phyloP scores from a whole-genome alignment of 1,140 invertebrate species.

The Physella acuta region DNA sequence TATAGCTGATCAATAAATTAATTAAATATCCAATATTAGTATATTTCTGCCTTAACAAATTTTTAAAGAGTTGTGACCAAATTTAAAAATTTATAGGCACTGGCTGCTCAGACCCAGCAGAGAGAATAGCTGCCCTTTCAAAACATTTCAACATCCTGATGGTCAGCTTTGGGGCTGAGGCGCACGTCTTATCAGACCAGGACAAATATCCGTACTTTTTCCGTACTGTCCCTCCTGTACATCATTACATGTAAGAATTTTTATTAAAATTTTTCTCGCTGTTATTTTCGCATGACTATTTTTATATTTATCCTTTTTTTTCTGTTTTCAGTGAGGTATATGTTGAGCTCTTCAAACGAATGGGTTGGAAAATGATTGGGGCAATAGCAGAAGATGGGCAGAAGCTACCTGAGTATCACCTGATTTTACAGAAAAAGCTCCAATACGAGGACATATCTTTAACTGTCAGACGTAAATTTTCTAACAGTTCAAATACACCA shows the following conservation, averaged over 20 bases:
- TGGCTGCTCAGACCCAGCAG: conserved; percentile 81
- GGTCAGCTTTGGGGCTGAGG: conserved; percentile 81
- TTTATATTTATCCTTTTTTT: too few relatives aligned
- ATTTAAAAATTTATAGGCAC: too few relatives aligned
- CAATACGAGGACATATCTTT: conserved; percentile 67
- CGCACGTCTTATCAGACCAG: conserved; percentile 71
- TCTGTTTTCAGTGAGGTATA: too few relatives aligned
- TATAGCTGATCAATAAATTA: too few relatives aligned
- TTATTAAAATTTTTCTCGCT: not conserved
- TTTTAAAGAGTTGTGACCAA: too few relatives aligned
- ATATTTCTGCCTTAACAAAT: too few relatives aligned
- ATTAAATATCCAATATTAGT: too few relatives aligned
- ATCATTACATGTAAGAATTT: conserved; percentile 68
- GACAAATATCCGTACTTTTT: conserved; percentile 80
- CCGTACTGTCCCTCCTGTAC: conserved; percentile 79
- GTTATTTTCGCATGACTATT: not conserved
- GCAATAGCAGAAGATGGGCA: conserved; percentile 78
- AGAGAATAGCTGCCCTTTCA: conserved; percentile 79
- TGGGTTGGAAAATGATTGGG: conserved; percentile 74
- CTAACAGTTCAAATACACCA: conserved; percentile 30
- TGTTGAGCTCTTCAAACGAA: too few relatives aligned
- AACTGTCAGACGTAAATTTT: conserved; percentile 72
- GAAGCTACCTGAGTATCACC: conserved; percentile 79
- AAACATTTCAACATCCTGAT: conserved; percentile 76
- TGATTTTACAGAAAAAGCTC: conserved; percentile 68